These are phyloP conservation scores for Sakesphorus luctuosus DNA, from an alignment of 2,113 vertebrate genomes.

Conservation along the genomic window DNA sequence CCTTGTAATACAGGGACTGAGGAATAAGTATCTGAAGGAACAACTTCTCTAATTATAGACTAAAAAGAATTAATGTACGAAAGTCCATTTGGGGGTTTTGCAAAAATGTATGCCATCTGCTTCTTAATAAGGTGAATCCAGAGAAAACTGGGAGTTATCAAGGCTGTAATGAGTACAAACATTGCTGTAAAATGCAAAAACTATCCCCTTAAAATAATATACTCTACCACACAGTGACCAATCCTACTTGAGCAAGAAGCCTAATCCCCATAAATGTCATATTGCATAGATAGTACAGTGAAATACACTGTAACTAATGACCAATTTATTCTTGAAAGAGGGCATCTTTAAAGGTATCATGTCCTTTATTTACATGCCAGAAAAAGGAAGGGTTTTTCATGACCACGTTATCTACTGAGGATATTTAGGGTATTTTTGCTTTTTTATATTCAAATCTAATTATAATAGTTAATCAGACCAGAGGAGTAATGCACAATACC, in stretches of 20 bases:
- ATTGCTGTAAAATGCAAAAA: background rate
- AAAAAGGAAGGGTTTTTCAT: background rate
- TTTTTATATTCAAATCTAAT: background rate
- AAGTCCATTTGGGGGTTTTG: background rate
- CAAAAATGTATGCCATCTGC: background rate
- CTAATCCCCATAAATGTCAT: background rate
- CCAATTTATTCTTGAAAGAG: background rate
- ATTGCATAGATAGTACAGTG: background rate
- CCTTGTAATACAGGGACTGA: background rate
- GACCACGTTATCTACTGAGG: background rate
- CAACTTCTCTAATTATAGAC: constrained; percentile 3
- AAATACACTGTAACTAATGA: background rate
- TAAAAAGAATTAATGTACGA: background rate
- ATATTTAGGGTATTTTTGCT: background rate
- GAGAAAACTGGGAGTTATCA: background rate
- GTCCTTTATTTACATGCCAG: background rate
- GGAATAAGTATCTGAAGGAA: constrained; percentile 4
- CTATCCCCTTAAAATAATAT: background rate
- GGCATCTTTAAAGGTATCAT: background rate
- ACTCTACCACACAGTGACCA: background rate
- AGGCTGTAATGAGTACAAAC: background rate
- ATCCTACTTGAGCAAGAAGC: background rate
- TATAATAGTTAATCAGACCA: background rate
- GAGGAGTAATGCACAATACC: background rate
- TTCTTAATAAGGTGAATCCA: background rate